Percentiles rank a stretch among this genome's conserved stretches.
Conservation (phyloP, 2,797 vertebrate genomes). For the Pseudochirops corinnae region DNA sequence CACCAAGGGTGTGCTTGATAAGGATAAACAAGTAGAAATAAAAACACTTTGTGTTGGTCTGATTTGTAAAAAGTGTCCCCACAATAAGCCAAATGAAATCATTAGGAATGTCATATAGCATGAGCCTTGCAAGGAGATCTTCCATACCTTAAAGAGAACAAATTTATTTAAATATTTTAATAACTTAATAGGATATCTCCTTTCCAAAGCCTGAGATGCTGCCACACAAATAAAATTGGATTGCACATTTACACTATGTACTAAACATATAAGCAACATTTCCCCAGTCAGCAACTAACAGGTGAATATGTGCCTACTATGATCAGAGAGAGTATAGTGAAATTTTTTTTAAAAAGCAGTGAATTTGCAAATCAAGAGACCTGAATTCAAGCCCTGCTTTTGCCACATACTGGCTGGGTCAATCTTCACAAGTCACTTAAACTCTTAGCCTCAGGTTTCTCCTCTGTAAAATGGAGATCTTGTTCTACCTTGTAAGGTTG, state of each 20-base stretch:
- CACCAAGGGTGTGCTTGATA: conserved; percentile 97
- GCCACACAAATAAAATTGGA: background rate
- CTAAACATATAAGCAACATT: background rate
- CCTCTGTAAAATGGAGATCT: background rate
- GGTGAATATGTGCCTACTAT: background rate
- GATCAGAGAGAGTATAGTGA: background rate
- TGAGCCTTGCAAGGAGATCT: conserved; percentile 94
- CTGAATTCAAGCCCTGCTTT: background rate
- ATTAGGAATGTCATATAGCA: conserved; percentile 94
- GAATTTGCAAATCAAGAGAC: background rate
- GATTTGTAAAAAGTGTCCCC: conserved; percentile 94
- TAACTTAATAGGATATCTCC: background rate
- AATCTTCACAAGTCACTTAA: background rate
- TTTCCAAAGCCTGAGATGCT: background rate
- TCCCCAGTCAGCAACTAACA: background rate
- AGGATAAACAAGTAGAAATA: conserved; percentile 96
- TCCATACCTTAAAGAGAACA: conserved; percentile 92
- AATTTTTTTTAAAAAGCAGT: background rate
- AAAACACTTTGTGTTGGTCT: conserved; percentile 95
- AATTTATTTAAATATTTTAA: conserved; percentile 21
- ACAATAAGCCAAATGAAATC: conserved; percentile 93
- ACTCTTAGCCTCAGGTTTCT: background rate
- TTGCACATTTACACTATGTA: background rate
- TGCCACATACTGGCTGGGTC: background rate
- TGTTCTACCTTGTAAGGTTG: background rate